These are phyloP conservation scores for Ornithorhynchus anatinus DNA, from an alignment of 2,113 vertebrate species.

Conservation along the genomic window DNA sequence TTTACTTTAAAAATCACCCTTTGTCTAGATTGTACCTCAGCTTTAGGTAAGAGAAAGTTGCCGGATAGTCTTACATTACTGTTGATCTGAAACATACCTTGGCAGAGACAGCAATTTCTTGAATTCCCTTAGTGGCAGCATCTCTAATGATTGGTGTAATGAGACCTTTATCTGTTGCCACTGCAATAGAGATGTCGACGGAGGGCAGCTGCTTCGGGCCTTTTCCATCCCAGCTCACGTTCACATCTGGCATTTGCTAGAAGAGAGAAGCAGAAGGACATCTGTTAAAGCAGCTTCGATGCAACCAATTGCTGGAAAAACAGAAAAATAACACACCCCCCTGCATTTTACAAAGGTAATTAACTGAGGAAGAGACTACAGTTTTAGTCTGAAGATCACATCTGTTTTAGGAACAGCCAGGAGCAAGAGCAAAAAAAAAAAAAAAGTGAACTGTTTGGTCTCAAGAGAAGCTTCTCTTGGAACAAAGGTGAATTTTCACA, in stretches of 20 bases:
- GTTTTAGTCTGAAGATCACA: neutral
- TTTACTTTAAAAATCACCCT: neutral
- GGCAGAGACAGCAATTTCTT: slow-evolving; percentile 86
- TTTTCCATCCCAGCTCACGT: slow-evolving; percentile 87
- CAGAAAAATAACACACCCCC: slow-evolving; percentile 2
- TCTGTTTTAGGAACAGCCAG: neutral
- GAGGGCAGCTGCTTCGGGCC: slow-evolving; percentile 80
- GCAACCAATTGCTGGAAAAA: slow-evolving; percentile 24
- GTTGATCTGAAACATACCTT: slow-evolving; percentile 74
- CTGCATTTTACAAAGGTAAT: slow-evolving; percentile 18
- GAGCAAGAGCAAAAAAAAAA: neutral
- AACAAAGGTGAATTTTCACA: too few species aligned
- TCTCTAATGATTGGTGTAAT: slow-evolving; percentile 93
- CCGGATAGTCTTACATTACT: neutral
- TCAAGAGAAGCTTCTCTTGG: slow-evolving; percentile 1
- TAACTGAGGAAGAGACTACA: slow-evolving; percentile 1
- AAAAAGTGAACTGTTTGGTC: neutral
- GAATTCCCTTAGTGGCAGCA: slow-evolving; percentile 86
- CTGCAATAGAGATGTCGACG: slow-evolving; percentile 91
- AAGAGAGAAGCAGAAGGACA: slow-evolving; percentile 13
- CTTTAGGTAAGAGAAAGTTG: slow-evolving; percentile 4
- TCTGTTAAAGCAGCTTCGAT: slow-evolving; percentile 16
- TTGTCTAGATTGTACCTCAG: neutral
- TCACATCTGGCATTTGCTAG: slow-evolving; percentile 94
- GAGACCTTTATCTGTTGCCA: slow-evolving; percentile 91